Conservation (phyloP, 2,113 vertebrate species). For the Serilophus lunatus region DNA sequence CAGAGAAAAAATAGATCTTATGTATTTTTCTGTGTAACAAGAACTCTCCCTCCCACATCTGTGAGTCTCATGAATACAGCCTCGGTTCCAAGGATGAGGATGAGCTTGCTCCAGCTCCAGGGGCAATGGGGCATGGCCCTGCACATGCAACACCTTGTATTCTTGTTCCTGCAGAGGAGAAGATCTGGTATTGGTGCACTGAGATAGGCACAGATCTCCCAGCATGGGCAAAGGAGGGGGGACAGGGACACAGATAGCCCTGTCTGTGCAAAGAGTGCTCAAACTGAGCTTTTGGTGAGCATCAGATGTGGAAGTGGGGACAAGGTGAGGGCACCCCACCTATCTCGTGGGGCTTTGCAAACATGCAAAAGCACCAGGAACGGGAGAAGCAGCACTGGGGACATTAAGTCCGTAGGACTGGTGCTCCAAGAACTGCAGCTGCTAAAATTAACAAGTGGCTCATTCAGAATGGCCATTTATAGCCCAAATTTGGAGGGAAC, state of each 20-base stretch:
- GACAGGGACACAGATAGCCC: rapidly evolving
- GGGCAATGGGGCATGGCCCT: not conserved
- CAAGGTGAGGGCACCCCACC: not conserved
- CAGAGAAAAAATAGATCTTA: not conserved
- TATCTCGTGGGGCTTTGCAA: not conserved
- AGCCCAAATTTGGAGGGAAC: rapidly evolving
- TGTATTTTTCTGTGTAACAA: not conserved
- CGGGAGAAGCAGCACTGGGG: rapidly evolving
- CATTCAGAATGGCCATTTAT: not conserved
- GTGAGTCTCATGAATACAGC: not conserved
- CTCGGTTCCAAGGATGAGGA: rapidly evolving
- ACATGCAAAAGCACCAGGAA: not conserved
- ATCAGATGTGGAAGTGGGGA: not conserved
- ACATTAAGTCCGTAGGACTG: not conserved
- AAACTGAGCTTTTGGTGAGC: not conserved
- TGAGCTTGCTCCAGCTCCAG: not conserved
- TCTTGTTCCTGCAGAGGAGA: not conserved
- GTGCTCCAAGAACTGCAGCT: not conserved
- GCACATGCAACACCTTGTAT: not conserved
- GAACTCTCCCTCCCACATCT: not conserved
- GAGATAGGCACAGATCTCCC: not conserved
- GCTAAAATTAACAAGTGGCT: not conserved
- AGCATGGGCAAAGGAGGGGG: not conserved
- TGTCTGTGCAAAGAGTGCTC: not conserved
- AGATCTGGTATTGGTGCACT: rapidly evolving